phyloP scores from a whole-genome alignment of 2,888 invertebrate genomes.

The Diarsia brunnea region DNA sequence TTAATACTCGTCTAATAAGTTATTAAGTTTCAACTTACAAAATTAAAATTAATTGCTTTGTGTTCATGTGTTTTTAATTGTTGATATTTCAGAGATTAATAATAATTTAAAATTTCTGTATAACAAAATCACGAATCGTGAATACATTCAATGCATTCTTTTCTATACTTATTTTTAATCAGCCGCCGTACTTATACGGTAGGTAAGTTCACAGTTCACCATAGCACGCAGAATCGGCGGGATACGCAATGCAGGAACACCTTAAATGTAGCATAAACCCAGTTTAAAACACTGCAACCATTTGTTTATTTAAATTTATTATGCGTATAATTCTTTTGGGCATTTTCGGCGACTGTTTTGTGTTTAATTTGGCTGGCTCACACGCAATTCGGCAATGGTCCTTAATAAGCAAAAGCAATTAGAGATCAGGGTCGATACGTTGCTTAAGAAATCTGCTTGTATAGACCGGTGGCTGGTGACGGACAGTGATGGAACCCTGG shows the following conservation, averaged over 20 bases:
- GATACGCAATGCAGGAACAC: constrained; percentile 35
- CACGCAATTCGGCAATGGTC: too few relatives aligned
- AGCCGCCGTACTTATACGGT: neutral
- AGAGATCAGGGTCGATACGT: too few relatives aligned
- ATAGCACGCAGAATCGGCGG: neutral
- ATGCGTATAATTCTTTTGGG: neutral
- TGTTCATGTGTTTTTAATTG: neutral
- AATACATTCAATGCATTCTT: neutral
- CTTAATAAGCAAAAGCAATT: too few relatives aligned
- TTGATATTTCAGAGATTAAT: neutral
- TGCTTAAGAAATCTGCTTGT: neutral
- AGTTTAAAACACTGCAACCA: constrained; percentile 25
- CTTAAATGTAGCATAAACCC: neutral
- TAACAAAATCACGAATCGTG: too few relatives aligned
- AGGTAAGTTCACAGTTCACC: neutral
- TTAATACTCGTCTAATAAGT: neutral
- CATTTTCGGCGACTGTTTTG: neutral
- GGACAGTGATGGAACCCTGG: too few relatives aligned
- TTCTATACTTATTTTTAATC: neutral
- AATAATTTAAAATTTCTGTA: too few relatives aligned
- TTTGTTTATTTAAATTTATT: constrained; percentile 33
- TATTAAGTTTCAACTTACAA: too few relatives aligned
- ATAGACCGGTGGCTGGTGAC: neutral
- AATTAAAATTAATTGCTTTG: neutral
- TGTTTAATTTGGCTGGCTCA: too few relatives aligned